phyloP scores from a whole-genome alignment of 2,888 invertebrate species.

The Trissolcus brochymenae region DNA sequence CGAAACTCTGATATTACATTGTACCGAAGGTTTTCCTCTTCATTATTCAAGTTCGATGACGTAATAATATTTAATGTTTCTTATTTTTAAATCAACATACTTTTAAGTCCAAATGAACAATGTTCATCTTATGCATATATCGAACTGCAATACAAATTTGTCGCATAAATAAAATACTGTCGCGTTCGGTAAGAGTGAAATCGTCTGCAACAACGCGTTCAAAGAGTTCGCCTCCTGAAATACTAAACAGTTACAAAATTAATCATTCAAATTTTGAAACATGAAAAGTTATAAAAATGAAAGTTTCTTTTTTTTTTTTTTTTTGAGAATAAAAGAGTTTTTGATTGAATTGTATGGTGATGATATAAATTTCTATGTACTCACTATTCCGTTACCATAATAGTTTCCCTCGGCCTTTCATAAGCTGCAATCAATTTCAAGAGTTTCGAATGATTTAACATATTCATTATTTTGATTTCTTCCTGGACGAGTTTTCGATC shows the following conservation, averaged over 20 bases:
- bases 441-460: constrained; percentile 88
- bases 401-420: constrained; percentile 85
- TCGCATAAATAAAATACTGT: constrained; percentile 85
- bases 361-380: constrained; percentile 65
- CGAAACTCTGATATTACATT: too few relatives aligned
- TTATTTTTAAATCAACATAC: constrained; percentile 70
- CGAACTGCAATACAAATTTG: constrained; percentile 94
- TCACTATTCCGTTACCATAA: constrained; percentile 95
- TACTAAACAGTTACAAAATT: constrained; percentile 78
- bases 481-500: constrained; percentile 87
- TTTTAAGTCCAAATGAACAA: constrained; percentile 94
- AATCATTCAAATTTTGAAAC: too few relatives aligned
- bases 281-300: constrained; percentile 8
- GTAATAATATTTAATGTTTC: too few relatives aligned
- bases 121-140: constrained; percentile 90
- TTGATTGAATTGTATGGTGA: background rate
- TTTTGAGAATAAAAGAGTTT: background rate
- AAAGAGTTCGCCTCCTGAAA: constrained; percentile 95
- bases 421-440: constrained; percentile 90
- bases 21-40: too few relatives aligned
- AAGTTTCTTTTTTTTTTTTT: background rate
- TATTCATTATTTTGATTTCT: constrained; percentile 92
- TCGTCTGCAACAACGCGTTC: constrained; percentile 95
- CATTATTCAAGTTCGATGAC: too few relatives aligned
- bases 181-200: constrained; percentile 90